These are phyloP conservation scores for Micoletzkya japonica DNA, from an alignment of 2,888 invertebrate species.

Conservation along the genomic window DNA sequence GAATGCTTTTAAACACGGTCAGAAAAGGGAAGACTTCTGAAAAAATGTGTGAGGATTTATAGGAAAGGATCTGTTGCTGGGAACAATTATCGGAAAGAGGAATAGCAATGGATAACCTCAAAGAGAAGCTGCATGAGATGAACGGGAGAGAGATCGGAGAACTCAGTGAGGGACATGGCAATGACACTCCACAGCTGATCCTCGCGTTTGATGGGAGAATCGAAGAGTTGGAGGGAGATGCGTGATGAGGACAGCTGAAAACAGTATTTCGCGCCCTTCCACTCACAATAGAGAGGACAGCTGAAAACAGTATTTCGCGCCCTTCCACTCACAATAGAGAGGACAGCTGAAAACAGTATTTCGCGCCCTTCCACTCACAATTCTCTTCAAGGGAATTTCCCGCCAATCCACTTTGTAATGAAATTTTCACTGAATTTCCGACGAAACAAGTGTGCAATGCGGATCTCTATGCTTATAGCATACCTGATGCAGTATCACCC, in stretches of 20 bases:
- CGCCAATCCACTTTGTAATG: too few species aligned
- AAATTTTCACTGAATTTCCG: too few species aligned
- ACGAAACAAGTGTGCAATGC: too few species aligned
- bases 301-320: conserved; percentile 65
- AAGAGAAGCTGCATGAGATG: conserved; percentile 88
- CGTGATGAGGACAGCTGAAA: conserved; percentile 87
- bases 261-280: neutral
- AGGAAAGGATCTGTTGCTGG: neutral
- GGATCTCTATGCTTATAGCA: too few species aligned
- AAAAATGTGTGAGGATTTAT: neutral
- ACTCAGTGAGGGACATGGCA: conserved; percentile 88
- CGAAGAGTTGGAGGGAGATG: conserved; percentile 84
- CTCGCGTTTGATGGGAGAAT: conserved; percentile 46
- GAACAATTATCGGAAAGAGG: neutral
- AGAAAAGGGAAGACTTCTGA: neutral
- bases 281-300: too few species aligned
- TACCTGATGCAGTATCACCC: conserved; percentile 82
- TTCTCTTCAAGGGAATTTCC: too few species aligned
- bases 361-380: too few species aligned
- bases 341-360: conserved; percentile 73
- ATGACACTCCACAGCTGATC: conserved; percentile 84
- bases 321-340: too few species aligned
- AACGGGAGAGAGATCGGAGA: conserved; percentile 90
- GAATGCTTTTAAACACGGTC: conserved; percentile 1
- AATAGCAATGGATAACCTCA: conserved; percentile 71